These are phyloP conservation scores for Drosophila austrosaltans DNA, from an alignment of 2,888 invertebrate genomes.

Conservation along the genomic window DNA sequence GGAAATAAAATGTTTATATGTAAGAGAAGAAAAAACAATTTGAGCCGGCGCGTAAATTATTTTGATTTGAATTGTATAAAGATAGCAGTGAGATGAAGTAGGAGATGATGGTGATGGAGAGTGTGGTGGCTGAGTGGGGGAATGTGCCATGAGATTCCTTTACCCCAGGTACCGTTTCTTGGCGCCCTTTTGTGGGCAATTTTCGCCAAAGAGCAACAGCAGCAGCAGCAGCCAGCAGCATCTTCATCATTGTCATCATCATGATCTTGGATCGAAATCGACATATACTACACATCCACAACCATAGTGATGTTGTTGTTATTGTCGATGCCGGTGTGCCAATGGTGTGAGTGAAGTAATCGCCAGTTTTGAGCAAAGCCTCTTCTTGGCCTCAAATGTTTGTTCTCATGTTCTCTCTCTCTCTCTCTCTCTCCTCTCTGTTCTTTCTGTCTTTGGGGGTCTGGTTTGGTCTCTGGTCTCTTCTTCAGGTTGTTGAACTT, in stretches of 20 bases:
- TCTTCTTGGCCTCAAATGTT: constrained; percentile 59
- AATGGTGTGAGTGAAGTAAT: constrained; percentile 67
- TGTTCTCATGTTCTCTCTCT: constrained; percentile 21
- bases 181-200: constrained; percentile 71
- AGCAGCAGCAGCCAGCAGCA: constrained; percentile 18
- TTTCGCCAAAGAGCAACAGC: constrained; percentile 53
- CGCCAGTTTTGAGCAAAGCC: constrained; percentile 59
- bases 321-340: constrained; percentile 32
- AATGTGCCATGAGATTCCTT: constrained; percentile 26
- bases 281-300: constrained; percentile 36
- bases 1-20: constrained; percentile 14
- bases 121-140: neutral
- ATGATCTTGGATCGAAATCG: constrained; percentile 54
- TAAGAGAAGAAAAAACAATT: constrained; percentile 60
- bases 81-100: constrained; percentile 23
- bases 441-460: constrained; percentile 1
- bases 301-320: too few relatives aligned
- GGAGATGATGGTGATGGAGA: neutral
- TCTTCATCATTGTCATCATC: constrained; percentile 41
- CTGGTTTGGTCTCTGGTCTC: constrained; percentile 21
- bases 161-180: constrained; percentile 49
- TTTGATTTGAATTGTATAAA: constrained; percentile 73
- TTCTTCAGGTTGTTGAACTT: constrained; percentile 68
- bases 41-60: constrained; percentile 62
- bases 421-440: neutral